Evolutionary conservation across 1,140 invertebrate species (phyloP).

Genomic region (Philopotamus ludificatus): DNA sequence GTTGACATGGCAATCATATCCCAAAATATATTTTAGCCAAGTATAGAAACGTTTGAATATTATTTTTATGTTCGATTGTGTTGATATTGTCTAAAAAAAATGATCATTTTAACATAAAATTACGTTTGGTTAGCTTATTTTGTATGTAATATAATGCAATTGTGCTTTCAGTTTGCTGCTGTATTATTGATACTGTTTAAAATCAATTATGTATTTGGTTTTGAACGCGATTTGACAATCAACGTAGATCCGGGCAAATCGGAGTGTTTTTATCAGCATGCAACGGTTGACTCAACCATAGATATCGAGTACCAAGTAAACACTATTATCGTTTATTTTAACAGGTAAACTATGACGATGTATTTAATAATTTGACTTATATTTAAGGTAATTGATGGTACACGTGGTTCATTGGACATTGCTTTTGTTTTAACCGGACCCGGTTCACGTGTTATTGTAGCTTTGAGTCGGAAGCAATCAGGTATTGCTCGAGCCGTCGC

Average conservation of each 20-base stretch:
- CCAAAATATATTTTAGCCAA: too few species aligned
- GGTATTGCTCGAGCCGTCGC: conserved; percentile 63
- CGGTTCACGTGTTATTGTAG: conserved; percentile 61
- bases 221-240: conserved; percentile 62
- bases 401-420: conserved; percentile 76
- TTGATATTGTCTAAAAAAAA: too few species aligned
- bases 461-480: conserved; percentile 71
- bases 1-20: too few species aligned
- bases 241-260: conserved; percentile 65
- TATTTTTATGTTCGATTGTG: too few species aligned
- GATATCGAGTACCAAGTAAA: conserved; percentile 78
- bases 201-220: background rate
- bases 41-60: too few species aligned
- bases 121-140: too few species aligned
- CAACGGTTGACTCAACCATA: conserved; percentile 60
- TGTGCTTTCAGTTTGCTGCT: too few species aligned
- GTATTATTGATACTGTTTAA: too few species aligned
- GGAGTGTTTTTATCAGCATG: conserved; percentile 70
- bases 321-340: background rate
- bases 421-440: conserved; percentile 68
- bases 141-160: too few species aligned
- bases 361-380: background rate
- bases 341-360: background rate
- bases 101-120: too few species aligned
- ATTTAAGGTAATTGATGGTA: conserved; percentile 69